Evolutionary conservation across 2,113 vertebrate genomes (phyloP).

Genomic region (Oreotrochilus melanogaster): DNA sequence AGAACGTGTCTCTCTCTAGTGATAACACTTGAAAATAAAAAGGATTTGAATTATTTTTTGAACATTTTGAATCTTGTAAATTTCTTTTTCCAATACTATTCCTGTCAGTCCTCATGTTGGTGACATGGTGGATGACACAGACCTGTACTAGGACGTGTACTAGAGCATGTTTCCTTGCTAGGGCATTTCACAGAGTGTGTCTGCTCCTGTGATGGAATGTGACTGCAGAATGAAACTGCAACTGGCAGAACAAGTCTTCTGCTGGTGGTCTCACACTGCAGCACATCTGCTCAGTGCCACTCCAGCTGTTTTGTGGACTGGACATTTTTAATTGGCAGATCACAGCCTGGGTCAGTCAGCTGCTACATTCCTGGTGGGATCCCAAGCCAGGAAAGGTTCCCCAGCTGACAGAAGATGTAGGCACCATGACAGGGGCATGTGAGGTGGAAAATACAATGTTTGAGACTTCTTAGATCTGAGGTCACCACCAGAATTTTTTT

Average conservation of each 20-base stretch:
- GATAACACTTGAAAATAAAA: neutral
- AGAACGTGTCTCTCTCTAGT: neutral
- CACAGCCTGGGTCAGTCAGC: neutral
- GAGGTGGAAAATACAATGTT: neutral
- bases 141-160: neutral
- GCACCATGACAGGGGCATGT: neutral
- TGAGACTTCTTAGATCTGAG: neutral
- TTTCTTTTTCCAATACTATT: neutral
- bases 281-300: neutral
- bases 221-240: neutral
- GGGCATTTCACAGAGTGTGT: neutral
- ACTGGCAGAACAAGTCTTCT: neutral
- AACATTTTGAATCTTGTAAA: neutral
- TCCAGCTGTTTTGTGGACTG: neutral
- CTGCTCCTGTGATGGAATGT: neutral
- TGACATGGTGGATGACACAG: neutral
- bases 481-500: neutral
- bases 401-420: accelerated
- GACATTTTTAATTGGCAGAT: neutral
- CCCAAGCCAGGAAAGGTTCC: neutral
- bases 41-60: neutral
- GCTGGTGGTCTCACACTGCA: neutral
- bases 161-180: accelerated
- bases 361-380: neutral
- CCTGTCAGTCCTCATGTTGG: neutral